phyloP scores from a whole-genome alignment of 2,797 vertebrate species.

The Molossus molossus region DNA sequence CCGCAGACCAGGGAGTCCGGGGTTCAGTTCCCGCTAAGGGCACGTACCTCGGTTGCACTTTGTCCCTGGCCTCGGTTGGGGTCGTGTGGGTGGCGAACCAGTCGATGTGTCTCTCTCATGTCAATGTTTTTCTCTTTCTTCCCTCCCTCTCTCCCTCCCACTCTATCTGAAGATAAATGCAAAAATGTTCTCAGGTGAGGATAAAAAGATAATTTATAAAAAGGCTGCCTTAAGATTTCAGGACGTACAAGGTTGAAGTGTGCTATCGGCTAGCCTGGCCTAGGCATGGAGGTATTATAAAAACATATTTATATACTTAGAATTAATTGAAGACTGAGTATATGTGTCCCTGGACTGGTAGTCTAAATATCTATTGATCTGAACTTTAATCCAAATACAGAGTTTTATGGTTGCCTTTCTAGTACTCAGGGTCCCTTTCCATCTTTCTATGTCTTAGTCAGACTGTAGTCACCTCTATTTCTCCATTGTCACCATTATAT shows the following conservation, averaged over 20 bases:
- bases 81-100: too few species aligned
- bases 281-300: not conserved
- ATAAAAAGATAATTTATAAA: not conserved
- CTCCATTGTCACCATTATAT: not conserved
- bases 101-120: too few species aligned
- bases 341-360: not conserved
- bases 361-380: not conserved
- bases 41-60: too few species aligned
- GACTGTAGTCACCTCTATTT: not conserved
- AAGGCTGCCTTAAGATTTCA: not conserved
- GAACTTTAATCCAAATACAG: not conserved
- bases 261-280: not conserved
- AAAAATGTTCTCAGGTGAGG: too few species aligned
- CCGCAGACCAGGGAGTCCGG: too few species aligned
- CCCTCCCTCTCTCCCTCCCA: too few species aligned
- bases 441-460: not conserved
- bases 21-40: too few species aligned
- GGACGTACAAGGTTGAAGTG: not conserved
- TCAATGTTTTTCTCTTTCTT: too few species aligned
- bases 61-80: too few species aligned
- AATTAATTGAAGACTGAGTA: not conserved
- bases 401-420: conserved; percentile 6
- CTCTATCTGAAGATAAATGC: too few species aligned
- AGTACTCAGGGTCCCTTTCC: not conserved
- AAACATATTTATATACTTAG: not conserved